Base-by-base conservation (phyloP, 2,113 vertebrate species). In the Hipposideros armiger region DNA sequence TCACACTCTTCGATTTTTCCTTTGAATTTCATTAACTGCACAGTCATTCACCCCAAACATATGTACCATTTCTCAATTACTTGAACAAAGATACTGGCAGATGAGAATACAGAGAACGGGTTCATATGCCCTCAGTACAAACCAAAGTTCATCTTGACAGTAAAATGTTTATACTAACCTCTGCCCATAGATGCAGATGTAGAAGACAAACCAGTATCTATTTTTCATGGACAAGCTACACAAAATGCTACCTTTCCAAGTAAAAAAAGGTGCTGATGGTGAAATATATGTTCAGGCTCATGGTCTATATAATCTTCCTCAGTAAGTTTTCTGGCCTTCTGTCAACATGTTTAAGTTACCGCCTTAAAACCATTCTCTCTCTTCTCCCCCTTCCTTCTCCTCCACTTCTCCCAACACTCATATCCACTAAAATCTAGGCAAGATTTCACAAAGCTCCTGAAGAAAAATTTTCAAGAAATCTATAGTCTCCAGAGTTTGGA, bases 181-280 rank as follows among this genome's bases (percentile, higher is more conserved):
- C 58, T 76, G 50, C n/a, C 36, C 36, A 36, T 7, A 32, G 45
- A 87, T 60, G 56, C 13, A 73, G 62, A 47, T 40, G 50, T 28
- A 20, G 73, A 88, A 92, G 66, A 62, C 80, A 87, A 91, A 82
- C 20, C 7, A 45, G 16, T 30, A 73, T 42, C 19, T 73, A 77
- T 30, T 87, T 85, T 95, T 87, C 58, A 42, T 24, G 11, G 54
- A 56, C 60, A 7, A 87, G 42, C 32, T 67, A 54, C 11, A 82
- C 52, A 83, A 96, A 93, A 96, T 91, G 81, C 26, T 42, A 72
- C 36, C 54, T 94, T 96, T 87, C 84, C 72, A 56, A 80, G 82
- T 62, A 42, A 80, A 64, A 73, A 88, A 90, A 26, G 30, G 40
- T 32, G 47, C 40, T 42, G 72, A n/a, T 40, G 36, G n/a, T 52